Percentiles rank a stretch among this genome's conserved stretches.
These are phyloP conservation scores for Mus caroli DNA, from an alignment of 2,797 vertebrate genomes.

Conservation along the genomic window DNA sequence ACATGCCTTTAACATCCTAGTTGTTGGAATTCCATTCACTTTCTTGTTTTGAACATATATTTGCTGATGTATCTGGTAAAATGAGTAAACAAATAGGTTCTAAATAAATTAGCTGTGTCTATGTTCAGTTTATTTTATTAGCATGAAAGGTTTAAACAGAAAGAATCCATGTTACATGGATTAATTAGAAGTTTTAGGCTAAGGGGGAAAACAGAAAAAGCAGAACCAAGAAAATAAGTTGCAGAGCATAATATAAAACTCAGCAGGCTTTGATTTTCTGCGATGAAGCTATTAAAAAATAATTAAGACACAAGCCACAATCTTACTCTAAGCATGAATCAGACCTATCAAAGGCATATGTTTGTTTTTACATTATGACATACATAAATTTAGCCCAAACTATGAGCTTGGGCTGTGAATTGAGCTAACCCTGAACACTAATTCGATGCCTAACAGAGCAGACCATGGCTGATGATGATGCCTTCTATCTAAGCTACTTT, in stretches of 20 bases:
- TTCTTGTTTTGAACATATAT: conserved; percentile 58
- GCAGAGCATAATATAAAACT: conserved; percentile 87
- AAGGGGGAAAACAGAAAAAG: conserved; percentile 18
- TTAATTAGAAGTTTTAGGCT: conserved; percentile 89
- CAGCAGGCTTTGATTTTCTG: conserved; percentile 90
- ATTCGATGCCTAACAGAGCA: conserved; percentile 84
- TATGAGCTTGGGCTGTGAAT: conserved; percentile 85
- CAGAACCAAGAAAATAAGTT: conserved; percentile 86
- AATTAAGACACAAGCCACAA: conserved; percentile 89
- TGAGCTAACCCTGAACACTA: conserved; percentile 86
- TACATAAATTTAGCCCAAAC: conserved; percentile 84
- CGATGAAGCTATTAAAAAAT: conserved; percentile 88
- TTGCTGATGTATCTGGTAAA: conserved; percentile 57
- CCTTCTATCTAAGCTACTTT: conserved; percentile 77
- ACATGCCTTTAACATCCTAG: conserved; percentile 55
- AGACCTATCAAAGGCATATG: conserved; percentile 88
- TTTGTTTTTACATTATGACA: conserved; percentile 87
- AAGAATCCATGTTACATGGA: conserved; percentile 85
- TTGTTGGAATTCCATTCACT: conserved; percentile 38
- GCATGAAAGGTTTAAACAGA: conserved; percentile 86
- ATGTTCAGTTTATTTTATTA: conserved; percentile 85
- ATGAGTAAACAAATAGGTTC: conserved; percentile 18
- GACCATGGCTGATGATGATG: conserved; percentile 33
- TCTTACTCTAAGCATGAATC: conserved; percentile 88
- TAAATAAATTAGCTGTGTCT: conserved; percentile 83